Evolutionary conservation across 2,113 vertebrate genomes (phyloP).

Genomic region (Peucedramus taeniatus): DNA sequence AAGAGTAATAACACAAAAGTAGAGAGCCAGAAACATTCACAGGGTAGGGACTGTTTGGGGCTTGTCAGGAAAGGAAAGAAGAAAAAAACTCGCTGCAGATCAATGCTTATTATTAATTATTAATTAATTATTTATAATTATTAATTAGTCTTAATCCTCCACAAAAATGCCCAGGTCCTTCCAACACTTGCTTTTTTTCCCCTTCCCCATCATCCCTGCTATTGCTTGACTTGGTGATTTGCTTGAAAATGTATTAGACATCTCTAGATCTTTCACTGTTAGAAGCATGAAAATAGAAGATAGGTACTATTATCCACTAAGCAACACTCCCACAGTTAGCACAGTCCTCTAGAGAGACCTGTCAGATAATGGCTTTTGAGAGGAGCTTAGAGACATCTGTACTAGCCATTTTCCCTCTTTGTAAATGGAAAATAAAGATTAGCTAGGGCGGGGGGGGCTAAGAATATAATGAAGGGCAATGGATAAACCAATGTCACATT

Average conservation of each 20-base stretch:
- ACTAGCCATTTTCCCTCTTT: neutral
- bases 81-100: neutral
- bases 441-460: neutral
- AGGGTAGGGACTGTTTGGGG: neutral
- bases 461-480: neutral
- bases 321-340: neutral
- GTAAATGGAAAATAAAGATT: neutral
- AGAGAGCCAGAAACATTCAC: neutral
- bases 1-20: neutral
- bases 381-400: neutral
- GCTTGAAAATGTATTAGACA: neutral
- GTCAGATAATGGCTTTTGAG: neutral
- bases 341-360: neutral
- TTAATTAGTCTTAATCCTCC: conserved; percentile 11
- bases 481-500: neutral
- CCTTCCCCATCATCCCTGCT: neutral
- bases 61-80: neutral
- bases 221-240: neutral
- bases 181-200: neutral
- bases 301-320: neutral
- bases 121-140: too few relatives aligned
- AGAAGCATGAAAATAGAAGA: neutral
- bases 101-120: too few relatives aligned
- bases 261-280: neutral
- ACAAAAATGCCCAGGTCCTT: neutral